Base-by-base conservation (phyloP, 53 echinoderm and acorn worm genomes). In the Astropecten irregularis region DNA sequence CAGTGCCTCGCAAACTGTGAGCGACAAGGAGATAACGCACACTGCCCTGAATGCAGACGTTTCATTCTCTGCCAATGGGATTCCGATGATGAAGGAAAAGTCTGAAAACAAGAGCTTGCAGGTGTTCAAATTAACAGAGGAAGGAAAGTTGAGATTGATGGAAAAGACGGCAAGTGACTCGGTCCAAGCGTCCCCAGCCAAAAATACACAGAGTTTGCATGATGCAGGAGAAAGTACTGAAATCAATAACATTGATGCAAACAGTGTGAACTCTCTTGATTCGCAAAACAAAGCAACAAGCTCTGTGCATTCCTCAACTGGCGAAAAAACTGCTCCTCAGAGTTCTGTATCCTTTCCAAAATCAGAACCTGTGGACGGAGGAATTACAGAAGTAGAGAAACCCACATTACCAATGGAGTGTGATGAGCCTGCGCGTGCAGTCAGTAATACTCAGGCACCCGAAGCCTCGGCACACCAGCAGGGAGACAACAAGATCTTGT, bases 61-160 rank as follows among this genome's bases (percentile, higher is more conserved):
- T 1, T 59, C 58, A 15, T 5, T 39, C 39, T 42, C 76, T 27
- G 8, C 22, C 29, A 60, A 44, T 16, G 22, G 47, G 30, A 15
- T 61, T 15, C 15, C 63, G 19, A 26, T 19, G 16, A 57, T 46
- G 16, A 19, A 30, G 21, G 61, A 61, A 29, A 79, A 79, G 31
- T 29, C 33, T 0, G 79, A 79, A 19, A 79, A 22, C 59, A 76
- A 79, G 61, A 79, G 38, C 15, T 47, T 79, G 18, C 79, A 79
- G 34, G 63, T 79, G 0, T 79, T 79, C 25, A 50, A 79, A 30
- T 62, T 79, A 60, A 79, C 42, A 8, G 49, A 62, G 51, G 40
- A 60, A 25, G 79, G 79, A 40, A 79, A 79, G 47, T 20, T 79
- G 15, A 60, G 57, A 21, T 32, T 79, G 19, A 29, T 79, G 22